phyloP scores from a whole-genome alignment of 2,888 invertebrate genomes.

The Dione vanillae region DNA sequence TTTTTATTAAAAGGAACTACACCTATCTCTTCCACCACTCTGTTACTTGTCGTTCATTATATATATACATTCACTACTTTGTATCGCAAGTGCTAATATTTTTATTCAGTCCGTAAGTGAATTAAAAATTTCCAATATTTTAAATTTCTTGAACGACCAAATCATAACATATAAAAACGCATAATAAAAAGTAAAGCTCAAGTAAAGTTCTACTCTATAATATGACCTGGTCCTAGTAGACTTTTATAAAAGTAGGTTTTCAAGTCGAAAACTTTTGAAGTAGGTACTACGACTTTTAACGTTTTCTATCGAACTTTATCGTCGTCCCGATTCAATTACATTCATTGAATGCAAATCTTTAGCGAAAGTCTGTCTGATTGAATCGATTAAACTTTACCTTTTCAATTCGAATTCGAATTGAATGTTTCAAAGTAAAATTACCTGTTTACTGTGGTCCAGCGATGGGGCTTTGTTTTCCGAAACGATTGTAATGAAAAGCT shows the following conservation, averaged over 20 bases:
- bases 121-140: too few species aligned
- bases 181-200: not conserved
- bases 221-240: slow-evolving; percentile 2
- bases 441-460: slow-evolving; percentile 49
- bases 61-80: too few species aligned
- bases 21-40: too few species aligned
- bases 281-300: slow-evolving; percentile 33
- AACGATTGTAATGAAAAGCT: slow-evolving; percentile 37
- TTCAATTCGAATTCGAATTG: slow-evolving; percentile 42
- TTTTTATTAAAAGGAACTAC: not conserved
- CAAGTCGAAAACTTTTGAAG: slow-evolving; percentile 30
- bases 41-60: too few species aligned
- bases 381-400: slow-evolving; percentile 46
- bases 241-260: slow-evolving; percentile 23
- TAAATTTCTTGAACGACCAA: too few species aligned
- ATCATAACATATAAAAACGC: too few species aligned
- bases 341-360: slow-evolving; percentile 58
- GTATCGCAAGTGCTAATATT: too few species aligned
- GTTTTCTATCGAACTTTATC: slow-evolving; percentile 43
- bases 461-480: slow-evolving; percentile 52
- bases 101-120: too few species aligned
- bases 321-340: slow-evolving; percentile 54
- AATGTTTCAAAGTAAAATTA: slow-evolving; percentile 34
- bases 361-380: slow-evolving; percentile 50
- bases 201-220: not conserved